Evolutionary conservation across 2,888 invertebrate species (phyloP).

Genomic region (Acleris literana): DNA sequence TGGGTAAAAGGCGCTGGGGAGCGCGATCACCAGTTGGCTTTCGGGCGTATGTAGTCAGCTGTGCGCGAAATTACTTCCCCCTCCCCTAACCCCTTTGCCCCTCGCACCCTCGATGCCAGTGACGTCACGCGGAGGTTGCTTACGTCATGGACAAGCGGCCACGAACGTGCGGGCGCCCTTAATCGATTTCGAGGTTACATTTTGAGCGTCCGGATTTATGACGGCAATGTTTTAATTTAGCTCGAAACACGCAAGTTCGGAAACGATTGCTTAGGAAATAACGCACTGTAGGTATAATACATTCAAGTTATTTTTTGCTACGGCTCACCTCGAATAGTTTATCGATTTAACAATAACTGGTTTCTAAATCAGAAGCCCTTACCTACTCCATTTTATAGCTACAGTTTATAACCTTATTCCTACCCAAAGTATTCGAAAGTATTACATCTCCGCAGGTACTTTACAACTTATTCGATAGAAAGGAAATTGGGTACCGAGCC

Average conservation of each 20-base stretch:
- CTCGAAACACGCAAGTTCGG: slow-evolving; percentile 22
- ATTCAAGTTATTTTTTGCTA: slow-evolving; percentile 2
- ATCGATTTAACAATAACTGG: neutral
- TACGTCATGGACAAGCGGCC: slow-evolving; percentile 74
- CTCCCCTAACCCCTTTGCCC: slow-evolving; percentile 50
- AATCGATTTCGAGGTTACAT: slow-evolving; percentile 70
- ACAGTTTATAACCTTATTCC: slow-evolving; percentile 7
- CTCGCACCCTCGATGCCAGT: slow-evolving; percentile 56
- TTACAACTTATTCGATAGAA: slow-evolving; percentile 32
- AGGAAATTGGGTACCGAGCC: slow-evolving; percentile 33
- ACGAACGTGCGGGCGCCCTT: slow-evolving; percentile 70
- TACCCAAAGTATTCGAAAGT: slow-evolving; percentile 16
- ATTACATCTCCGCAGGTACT: slow-evolving; percentile 1
- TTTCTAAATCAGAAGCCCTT: slow-evolving; percentile 3
- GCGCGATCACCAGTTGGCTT: slow-evolving; percentile 53
- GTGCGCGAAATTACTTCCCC: slow-evolving; percentile 70
- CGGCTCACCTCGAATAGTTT: neutral
- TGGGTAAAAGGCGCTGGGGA: slow-evolving; percentile 34
- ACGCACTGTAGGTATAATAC: slow-evolving; percentile 6
- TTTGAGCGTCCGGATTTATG: slow-evolving; percentile 33
- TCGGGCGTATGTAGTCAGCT: slow-evolving; percentile 70
- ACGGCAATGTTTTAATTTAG: slow-evolving; percentile 32
- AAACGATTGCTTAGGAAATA: slow-evolving; percentile 17
- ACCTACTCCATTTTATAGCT: neutral
- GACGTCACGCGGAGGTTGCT: slow-evolving; percentile 72